Base-by-base conservation (phyloP, 2,888 invertebrate species). In the Brachyptera putata region DNA sequence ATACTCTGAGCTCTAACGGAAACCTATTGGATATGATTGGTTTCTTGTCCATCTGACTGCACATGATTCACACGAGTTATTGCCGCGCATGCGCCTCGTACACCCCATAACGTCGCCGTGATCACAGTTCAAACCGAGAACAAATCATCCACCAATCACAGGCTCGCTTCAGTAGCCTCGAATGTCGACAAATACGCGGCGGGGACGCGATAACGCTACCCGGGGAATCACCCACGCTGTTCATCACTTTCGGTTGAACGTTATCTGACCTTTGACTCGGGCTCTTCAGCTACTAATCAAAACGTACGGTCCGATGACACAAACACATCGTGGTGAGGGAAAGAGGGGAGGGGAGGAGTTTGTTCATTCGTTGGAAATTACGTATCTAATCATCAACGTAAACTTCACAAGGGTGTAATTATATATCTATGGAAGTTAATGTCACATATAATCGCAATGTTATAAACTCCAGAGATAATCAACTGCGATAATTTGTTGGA, bases 201-300 rank as follows among this genome's bases (percentile, higher is more conserved):
- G 7, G 41, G 41, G 9, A 14, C 18, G 41, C 14, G 41, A 21
- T 16, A 21, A 14, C 14, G 41, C 14, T 16, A 41, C 16, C 21
- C 16, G 21, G 41, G 41, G 21, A 41, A 41, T 18, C 21, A 18
- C 16, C 41, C 41, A 41, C 41, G 41, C 41, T 41, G 41, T 41
- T 41, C 41, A 41, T 41, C 41, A 41, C 21, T 41, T 41, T 21
- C 18, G 16, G 26, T 50, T 50, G 26, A 50, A 50, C 25, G 49
- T 50, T 50, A 50, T 50, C 49, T 50, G 49, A 50, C 24, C 49
- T 50, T 16, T 50, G 49, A 50, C 49, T 30, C 25, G 25, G 16
- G 49, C 49, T 50, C 49, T 50, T 26, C 26, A 50, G 49, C 14
- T 36, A 16, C 53, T 53, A 36, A 36, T 36, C 53, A 34, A 36